Evolutionary conservation across 2,888 invertebrate species (phyloP), one percentile per base, ranked within the genome.

Genomic region (Masnerella sp.): DNA sequence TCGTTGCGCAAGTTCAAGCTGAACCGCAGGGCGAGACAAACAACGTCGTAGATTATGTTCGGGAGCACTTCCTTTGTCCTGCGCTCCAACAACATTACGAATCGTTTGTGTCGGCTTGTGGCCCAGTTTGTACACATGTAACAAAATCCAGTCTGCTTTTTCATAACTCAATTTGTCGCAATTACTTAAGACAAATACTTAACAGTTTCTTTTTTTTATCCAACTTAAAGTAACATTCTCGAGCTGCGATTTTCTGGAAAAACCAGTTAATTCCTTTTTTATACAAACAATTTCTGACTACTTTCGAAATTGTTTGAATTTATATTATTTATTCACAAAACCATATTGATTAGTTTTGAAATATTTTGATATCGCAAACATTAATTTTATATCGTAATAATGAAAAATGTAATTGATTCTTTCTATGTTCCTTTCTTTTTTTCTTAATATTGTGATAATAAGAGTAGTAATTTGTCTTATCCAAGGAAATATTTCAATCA

Each of bases 41-140:
- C 70, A 62, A 64, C 64, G 43, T 70, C 64, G 64, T 70, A 70
- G 62, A 64, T 62, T 70, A 62, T 64, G 70, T 70, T 56, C 70
- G 49, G 58, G 58, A 58, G 56, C 62, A 43, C 64, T 62, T 64
- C 70, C 70, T 70, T 62, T 62, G 70, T 64, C 62, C 70, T 43
- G 11, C 30, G 34, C 49, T 42, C 12, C 62, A 62, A 70, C 61
- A 62, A 62, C 62, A 62, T 70, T 62, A 56, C 70, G 56, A 70
- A 62, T 70, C 62, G 62, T 62, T 70, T 70, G 62, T 54, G 62
- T 40, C 54, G 42, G 52, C 43, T 68, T 51, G 51, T 59, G 45
- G 22, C 25, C 43, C 52, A 69, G 28, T 69, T 59, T 51, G 22
- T 61, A 38, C 52, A 43, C 47, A 12, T 61, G 54, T 61, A 61